Evolutionary conservation across 2,113 vertebrate genomes (phyloP), one percentile per base, ranked within the genome.

Genomic region (Scomber colias): DNA sequence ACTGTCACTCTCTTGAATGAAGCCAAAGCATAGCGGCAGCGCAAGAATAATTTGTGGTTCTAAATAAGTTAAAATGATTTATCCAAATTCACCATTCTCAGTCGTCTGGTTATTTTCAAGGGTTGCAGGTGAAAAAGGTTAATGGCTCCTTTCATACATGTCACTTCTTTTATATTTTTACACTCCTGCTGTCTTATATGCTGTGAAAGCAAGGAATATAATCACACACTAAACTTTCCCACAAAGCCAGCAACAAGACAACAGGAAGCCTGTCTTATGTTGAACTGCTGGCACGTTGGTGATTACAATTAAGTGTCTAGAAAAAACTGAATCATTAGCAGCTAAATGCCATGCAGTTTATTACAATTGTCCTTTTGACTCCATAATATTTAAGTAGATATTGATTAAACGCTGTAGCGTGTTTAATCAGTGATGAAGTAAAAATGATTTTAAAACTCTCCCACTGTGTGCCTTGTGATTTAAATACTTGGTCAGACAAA

Each of bases 251-350:
- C 53, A 61, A 72, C 77, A 75, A 55, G 71, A 76, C 81, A 72
- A 81, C 53, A 56, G 48, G 46, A 46, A 13, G 78, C 74, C 89
- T 87, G 89, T 24, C 84, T 64, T 75, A 50, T 86, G 72, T 84
- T 87, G 69, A 24, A 55, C 64, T 63, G 40, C 24, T 21, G 68
- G 48, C 71, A 71, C 40, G 7, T 35, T 40, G 44, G 71, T 69
- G 85, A 79, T 77, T 74, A 67, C 24, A 15, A 45, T 21, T 24
- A 57, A 73, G 71, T 76, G 71, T 74, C 44, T 19, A 67, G 55
- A n/a, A 31, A 75, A 56, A 62, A 51, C 53, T 27, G 24, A 80
- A 57, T 83, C 63, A 64, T 70, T 66, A 57, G 67, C 70, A 76
- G 83, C 69, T 8, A 21, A 60, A 24, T 3, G 67, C 59, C 54